These are phyloP conservation scores for Pachyrhynchus sulphureomaculatus DNA, from an alignment of 1,140 invertebrate genomes.

Conservation along the genomic window DNA sequence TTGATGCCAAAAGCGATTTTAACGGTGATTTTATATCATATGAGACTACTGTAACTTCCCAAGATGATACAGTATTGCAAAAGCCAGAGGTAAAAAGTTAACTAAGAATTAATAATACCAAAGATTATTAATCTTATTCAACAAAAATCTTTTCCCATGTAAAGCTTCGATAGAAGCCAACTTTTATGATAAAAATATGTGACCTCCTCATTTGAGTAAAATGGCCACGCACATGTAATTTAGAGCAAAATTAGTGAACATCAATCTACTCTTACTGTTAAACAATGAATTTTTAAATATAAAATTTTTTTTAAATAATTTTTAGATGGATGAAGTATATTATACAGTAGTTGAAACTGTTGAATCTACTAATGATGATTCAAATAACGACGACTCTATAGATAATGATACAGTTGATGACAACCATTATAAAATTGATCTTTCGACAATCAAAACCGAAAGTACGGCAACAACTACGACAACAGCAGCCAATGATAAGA, in stretches of 20 bases:
- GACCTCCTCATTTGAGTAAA: too few relatives aligned
- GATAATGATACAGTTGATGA: background rate
- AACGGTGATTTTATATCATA: background rate
- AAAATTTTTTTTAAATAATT: background rate
- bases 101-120: too few relatives aligned
- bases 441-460: background rate
- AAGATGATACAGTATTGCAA: background rate
- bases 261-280: too few relatives aligned
- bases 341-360: slow-evolving; percentile 17
- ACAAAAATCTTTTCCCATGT: too few relatives aligned
- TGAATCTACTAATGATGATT: background rate
- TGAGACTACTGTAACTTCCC: slow-evolving; percentile 2
- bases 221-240: too few relatives aligned
- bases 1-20: background rate
- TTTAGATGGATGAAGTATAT: slow-evolving; percentile 9
- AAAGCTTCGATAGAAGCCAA: too few relatives aligned
- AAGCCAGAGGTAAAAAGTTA: slow-evolving; percentile 12
- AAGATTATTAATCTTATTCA: too few relatives aligned
- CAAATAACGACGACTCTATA: slow-evolving; percentile 1
- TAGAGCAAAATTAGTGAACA: too few relatives aligned
- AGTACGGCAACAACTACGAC: slow-evolving; percentile 7
- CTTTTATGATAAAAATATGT: too few relatives aligned
- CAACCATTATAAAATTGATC: slow-evolving; percentile 12
- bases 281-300: too few relatives aligned
- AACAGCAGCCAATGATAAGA: background rate